Conservation (phyloP, 1,140 invertebrate species). For the Brachionus angularis region DNA sequence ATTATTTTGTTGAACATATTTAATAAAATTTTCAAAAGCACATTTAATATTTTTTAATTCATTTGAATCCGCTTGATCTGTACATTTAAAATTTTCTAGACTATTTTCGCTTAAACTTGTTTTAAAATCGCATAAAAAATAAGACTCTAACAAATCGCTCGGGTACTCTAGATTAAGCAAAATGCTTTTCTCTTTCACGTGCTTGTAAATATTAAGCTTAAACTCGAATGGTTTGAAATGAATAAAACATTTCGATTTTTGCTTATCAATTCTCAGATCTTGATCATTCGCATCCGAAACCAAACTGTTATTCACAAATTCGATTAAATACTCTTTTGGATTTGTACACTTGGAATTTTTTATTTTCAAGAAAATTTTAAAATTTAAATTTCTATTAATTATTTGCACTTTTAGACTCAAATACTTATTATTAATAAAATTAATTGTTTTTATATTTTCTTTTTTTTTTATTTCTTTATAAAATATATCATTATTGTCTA, state of each 20-base stretch:
- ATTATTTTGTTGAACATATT: too few relatives aligned
- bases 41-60: too few relatives aligned
- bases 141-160: not conserved
- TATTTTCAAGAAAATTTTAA: not conserved
- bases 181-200: not conserved
- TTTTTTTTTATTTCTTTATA: not conserved
- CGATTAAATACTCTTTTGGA: not conserved
- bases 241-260: too few relatives aligned
- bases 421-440: not conserved
- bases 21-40: too few relatives aligned
- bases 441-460: not conserved
- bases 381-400: not conserved
- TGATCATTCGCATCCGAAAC: not conserved
- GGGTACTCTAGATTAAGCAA: not conserved
- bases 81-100: too few relatives aligned
- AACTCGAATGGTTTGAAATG: not conserved
- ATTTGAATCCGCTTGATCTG: too few relatives aligned
- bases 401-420: not conserved
- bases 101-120: too few relatives aligned
- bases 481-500: not conserved
- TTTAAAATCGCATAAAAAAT: not conserved
- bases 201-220: not conserved
- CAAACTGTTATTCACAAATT: not conserved
- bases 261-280: too few relatives aligned
- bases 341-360: not conserved